phyloP scores from a whole-genome alignment of 2,113 vertebrate species.

The Periophthalmus modestus region DNA sequence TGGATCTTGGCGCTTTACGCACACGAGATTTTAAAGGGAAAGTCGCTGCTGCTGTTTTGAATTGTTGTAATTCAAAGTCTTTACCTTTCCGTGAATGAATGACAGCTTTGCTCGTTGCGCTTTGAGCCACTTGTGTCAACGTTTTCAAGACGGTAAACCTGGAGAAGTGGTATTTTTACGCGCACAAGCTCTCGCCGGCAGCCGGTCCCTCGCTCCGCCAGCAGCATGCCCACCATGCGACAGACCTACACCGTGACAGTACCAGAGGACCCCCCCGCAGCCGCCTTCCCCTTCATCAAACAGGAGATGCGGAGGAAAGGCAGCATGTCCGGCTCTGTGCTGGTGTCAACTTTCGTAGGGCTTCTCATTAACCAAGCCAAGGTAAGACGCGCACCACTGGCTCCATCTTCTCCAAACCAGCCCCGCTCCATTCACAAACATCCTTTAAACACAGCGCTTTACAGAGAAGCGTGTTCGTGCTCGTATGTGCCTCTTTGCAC shows the following conservation, averaged over 20 bases:
- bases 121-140: not conserved
- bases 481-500: not conserved
- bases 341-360: slow-evolving; percentile 93
- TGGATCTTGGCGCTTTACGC: not conserved
- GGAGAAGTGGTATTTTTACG: not conserved
- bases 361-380: slow-evolving; percentile 94
- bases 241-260: slow-evolving; percentile 92
- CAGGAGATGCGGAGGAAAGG: slow-evolving; percentile 84
- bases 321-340: slow-evolving; percentile 85
- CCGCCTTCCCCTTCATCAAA: slow-evolving; percentile 83
- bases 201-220: slow-evolving; percentile 1
- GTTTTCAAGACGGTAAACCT: slow-evolving; percentile 2
- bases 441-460: not conserved
- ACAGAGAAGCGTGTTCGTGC: not conserved
- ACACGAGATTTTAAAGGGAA: not conserved
- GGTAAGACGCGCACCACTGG: slow-evolving; percentile 72
- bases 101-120: not conserved
- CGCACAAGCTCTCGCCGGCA: slow-evolving; percentile 11
- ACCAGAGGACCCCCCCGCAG: slow-evolving; percentile 83
- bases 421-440: slow-evolving; percentile 10
- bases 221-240: slow-evolving; percentile 82
- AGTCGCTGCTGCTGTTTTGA: slow-evolving; percentile 21
- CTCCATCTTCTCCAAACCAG: not conserved
- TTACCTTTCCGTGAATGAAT: slow-evolving; percentile 29
- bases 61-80: slow-evolving; percentile 8